A percentile compares a stretch with the other conserved stretches of the same genome.
Evolutionary conservation across 2,888 invertebrate species (phyloP).

Genomic region (Polylopha cassiicola): DNA sequence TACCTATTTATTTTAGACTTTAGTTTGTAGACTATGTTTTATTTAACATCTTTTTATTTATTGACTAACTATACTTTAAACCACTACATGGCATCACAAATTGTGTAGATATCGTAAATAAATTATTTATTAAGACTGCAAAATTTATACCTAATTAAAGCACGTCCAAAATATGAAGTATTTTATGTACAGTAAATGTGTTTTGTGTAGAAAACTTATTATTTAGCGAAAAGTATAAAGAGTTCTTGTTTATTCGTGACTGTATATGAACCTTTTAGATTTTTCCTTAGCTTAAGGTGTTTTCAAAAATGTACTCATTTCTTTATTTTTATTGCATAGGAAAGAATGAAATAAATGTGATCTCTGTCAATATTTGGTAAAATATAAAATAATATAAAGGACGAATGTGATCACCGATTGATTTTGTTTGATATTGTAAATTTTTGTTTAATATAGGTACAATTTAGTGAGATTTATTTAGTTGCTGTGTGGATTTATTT

Average conservation of each 20-base stretch:
- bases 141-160: too few species aligned
- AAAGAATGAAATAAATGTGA: conserved; percentile 6
- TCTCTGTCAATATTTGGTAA: conserved; percentile 24
- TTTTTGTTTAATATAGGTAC: conserved; percentile 9
- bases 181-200: too few species aligned
- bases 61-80: conserved; percentile 9
- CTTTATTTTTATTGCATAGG: too few species aligned
- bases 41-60: conserved; percentile 9
- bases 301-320: too few species aligned
- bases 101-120: conserved; percentile 1
- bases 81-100: conserved; percentile 17
- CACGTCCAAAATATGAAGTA: too few species aligned
- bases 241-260: too few species aligned
- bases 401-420: conserved; percentile 67
- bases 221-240: too few species aligned
- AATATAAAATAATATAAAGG: conserved; percentile 36
- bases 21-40: conserved; percentile 12
- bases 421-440: conserved; percentile 10
- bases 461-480: conserved; percentile 22
- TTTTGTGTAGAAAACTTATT: too few species aligned
- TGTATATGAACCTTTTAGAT: too few species aligned
- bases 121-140: conserved; percentile 7
- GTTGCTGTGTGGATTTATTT: conserved; percentile 7
- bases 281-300: too few species aligned
- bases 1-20: too few species aligned